Percentiles rank a stretch among this genome's conserved stretches.
Conservation (phyloP, 2,797 vertebrate species). For the Gallinago stenura region DNA sequence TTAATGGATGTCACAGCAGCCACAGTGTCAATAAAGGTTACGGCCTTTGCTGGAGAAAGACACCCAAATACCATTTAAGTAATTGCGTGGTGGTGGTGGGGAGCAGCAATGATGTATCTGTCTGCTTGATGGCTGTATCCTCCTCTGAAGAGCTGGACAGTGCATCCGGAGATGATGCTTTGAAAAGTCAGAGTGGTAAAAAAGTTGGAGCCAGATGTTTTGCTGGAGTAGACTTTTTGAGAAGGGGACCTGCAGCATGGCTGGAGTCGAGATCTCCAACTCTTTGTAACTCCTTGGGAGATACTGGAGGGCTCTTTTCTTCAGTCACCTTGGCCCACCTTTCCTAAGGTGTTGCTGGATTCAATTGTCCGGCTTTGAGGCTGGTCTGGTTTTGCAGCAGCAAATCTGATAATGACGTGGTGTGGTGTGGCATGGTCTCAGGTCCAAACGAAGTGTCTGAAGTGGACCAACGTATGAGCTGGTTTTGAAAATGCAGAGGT, state of each 20-base stretch:
- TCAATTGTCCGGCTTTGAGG: background rate
- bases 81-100: background rate
- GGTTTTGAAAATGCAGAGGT: background rate
- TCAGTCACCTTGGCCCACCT: background rate
- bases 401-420: rapidly evolving
- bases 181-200: background rate
- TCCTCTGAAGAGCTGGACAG: background rate
- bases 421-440: rapidly evolving
- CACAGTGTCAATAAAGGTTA: constrained; percentile 54
- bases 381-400: background rate
- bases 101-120: background rate
- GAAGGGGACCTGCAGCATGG: background rate
- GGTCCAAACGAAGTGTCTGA: background rate
- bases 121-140: background rate
- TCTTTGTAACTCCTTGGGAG: background rate
- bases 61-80: constrained; percentile 38
- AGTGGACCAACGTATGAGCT: background rate
- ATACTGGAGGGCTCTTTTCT: background rate
- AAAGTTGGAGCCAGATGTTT: background rate
- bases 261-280: background rate
- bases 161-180: background rate
- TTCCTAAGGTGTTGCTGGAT: background rate
- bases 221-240: background rate
- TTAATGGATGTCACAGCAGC: constrained; percentile 32
- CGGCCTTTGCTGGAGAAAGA: constrained; percentile 37